Percentiles rank a stretch among this genome's conserved stretches.
Conservation (phyloP, 2,888 invertebrate genomes). For the Crossocerus cetratus region DNA sequence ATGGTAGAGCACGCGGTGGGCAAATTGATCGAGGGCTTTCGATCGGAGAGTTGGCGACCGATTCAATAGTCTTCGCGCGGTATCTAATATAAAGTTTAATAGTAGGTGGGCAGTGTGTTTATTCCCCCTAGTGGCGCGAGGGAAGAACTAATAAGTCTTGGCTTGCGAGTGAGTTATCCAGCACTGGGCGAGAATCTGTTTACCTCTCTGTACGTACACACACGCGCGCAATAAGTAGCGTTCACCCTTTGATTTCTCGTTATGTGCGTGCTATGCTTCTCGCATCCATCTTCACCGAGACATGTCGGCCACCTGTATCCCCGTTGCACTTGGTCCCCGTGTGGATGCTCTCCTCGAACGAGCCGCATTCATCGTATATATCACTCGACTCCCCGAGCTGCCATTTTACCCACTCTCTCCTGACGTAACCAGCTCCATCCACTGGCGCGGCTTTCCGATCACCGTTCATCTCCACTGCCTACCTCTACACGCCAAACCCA, state of each 20-base stretch:
- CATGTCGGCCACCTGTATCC: neutral
- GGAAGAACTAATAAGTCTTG: slow-evolving; percentile 1
- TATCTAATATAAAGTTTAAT: too few species aligned
- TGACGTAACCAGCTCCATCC: neutral
- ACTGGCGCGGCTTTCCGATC: too few species aligned
- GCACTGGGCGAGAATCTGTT: slow-evolving; percentile 9
- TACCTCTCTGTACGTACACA: slow-evolving; percentile 20
- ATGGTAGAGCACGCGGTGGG: too few species aligned
- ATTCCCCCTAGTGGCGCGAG: slow-evolving; percentile 12
- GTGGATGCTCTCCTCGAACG: neutral
- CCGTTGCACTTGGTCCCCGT: neutral
- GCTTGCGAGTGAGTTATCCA: slow-evolving; percentile 15
- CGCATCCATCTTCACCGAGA: neutral
- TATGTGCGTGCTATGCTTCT: neutral
- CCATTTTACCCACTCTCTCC: neutral
- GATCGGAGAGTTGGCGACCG: too few species aligned
- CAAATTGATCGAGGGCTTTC: too few species aligned
- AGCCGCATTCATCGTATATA: neutral
- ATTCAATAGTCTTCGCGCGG: too few species aligned
- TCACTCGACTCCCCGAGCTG: neutral
- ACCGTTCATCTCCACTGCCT: too few species aligned
- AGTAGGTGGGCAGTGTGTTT: too few species aligned
- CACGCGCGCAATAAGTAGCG: slow-evolving; percentile 9
- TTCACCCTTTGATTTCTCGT: neutral
- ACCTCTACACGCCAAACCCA: too few species aligned